Percentiles rank a stretch among this genome's conserved stretches.
These are phyloP conservation scores for Stictonetta naevosa DNA, from an alignment of 2,113 vertebrate genomes.

Conservation along the genomic window DNA sequence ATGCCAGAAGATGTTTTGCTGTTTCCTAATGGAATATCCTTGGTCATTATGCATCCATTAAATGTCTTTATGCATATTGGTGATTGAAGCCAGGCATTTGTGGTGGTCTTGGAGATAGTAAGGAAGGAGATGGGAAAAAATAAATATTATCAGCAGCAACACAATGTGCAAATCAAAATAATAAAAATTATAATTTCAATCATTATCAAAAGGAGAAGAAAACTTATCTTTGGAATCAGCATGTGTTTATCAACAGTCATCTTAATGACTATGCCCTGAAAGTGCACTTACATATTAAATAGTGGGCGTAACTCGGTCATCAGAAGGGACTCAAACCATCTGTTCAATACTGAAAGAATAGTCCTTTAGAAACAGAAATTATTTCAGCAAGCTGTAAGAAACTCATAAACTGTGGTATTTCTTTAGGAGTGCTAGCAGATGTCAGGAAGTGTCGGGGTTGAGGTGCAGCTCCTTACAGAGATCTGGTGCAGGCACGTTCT, in stretches of 20 bases:
- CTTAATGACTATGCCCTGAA: not conserved
- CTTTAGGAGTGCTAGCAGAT: not conserved
- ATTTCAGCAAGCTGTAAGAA: not conserved
- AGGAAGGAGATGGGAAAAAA: not conserved
- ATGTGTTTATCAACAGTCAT: not conserved
- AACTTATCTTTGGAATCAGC: not conserved
- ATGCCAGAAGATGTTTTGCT: constrained; percentile 24
- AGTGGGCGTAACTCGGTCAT: not conserved
- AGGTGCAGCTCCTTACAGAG: not conserved
- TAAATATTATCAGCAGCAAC: not conserved
- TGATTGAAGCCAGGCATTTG: not conserved
- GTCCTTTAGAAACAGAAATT: not conserved
- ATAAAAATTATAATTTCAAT: not conserved
- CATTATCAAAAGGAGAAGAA: not conserved
- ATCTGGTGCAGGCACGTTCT: not conserved
- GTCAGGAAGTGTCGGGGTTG: not conserved
- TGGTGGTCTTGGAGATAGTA: not conserved
- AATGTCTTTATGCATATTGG: not conserved
- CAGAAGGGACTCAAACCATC: not conserved
- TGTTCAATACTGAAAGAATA: not conserved
- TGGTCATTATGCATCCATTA: constrained; percentile 1
- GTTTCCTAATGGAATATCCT: not conserved
- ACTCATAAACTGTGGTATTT: not conserved
- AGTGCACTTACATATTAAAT: not conserved
- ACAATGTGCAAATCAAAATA: not conserved